Percentiles rank a stretch among this genome's conserved stretches.
Conservation (phyloP, 2,113 vertebrate species). For the Aix galericulata region DNA sequence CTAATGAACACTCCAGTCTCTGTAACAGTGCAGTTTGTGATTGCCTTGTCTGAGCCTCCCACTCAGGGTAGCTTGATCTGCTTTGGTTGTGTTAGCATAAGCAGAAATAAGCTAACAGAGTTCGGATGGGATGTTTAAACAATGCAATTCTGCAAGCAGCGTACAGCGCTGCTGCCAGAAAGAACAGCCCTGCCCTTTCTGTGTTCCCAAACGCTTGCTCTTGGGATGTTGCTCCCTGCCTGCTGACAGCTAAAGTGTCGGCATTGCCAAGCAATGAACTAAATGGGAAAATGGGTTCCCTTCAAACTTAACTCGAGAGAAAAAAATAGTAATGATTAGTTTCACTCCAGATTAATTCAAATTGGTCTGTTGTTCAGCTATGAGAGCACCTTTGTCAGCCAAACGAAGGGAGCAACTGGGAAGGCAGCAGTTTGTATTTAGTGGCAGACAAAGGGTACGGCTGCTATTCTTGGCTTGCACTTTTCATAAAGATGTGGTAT, state of each 20-base stretch:
- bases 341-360: slow-evolving; percentile 35
- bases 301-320: not conserved
- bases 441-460: not conserved
- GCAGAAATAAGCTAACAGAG: not conserved
- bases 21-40: not conserved
- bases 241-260: slow-evolving; percentile 14
- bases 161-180: not conserved
- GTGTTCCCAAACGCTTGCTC: not conserved
- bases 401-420: not conserved
- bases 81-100: not conserved
- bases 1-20: not conserved
- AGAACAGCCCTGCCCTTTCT: slow-evolving; percentile 8
- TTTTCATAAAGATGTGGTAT: not conserved
- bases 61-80: not conserved
- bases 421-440: not conserved
- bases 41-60: not conserved
- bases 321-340: not conserved
- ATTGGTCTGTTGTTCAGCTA: not conserved
- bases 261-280: not conserved
- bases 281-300: not conserved
- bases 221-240: not conserved
- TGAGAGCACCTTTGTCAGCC: slow-evolving; percentile 2
- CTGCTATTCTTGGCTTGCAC: not conserved
- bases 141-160: not conserved
- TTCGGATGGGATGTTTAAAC: not conserved